Percentiles rank a stretch among this genome's conserved stretches.
Conservation (phyloP, 2,888 invertebrate species). For the Idaea straminata region DNA sequence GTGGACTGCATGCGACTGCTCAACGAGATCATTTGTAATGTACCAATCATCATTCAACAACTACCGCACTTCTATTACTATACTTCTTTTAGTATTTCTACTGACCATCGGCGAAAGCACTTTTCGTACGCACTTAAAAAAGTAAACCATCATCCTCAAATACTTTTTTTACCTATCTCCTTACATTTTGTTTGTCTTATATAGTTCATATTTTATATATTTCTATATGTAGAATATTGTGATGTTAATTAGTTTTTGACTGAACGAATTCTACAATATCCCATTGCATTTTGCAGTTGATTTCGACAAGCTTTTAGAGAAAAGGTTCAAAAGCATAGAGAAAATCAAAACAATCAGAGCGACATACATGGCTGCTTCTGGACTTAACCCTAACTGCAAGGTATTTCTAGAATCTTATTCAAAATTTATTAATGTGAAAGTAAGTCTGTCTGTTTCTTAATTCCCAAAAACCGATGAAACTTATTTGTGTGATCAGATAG, state of each 20-base stretch:
- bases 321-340: conserved; percentile 92
- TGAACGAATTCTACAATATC: neutral
- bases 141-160: neutral
- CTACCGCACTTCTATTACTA: too few species aligned
- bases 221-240: too few species aligned
- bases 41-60: conserved; percentile 39
- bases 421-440: neutral
- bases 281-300: conserved; percentile 80
- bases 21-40: conserved; percentile 97
- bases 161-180: neutral
- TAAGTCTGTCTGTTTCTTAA: too few species aligned
- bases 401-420: conserved; percentile 46
- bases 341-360: conserved; percentile 98
- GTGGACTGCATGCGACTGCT: conserved; percentile 98
- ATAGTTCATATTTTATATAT: too few species aligned
- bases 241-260: too few species aligned
- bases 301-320: conserved; percentile 92
- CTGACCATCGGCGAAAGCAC: neutral
- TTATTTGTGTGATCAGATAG: too few species aligned
- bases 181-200: conserved; percentile 7
- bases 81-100: neutral
- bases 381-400: conserved; percentile 89
- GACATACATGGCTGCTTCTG: conserved; percentile 97
- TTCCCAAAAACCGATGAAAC: too few species aligned
- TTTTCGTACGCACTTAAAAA: neutral